Conservation (phyloP, 2,888 invertebrate species). For the Rhagophthalmus giganteus region DNA sequence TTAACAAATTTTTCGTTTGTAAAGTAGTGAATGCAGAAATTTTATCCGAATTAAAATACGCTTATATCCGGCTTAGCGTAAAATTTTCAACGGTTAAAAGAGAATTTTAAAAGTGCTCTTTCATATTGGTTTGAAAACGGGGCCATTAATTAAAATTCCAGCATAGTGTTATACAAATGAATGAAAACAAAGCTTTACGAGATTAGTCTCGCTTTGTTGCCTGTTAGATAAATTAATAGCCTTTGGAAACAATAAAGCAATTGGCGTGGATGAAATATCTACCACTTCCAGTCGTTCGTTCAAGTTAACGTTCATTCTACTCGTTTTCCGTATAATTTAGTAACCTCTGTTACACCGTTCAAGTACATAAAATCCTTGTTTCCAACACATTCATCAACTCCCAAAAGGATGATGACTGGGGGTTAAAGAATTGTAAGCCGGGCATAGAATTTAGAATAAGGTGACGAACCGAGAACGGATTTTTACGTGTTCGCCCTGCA, state of each 20-base stretch:
- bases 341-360: conserved; percentile 36
- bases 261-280: conserved; percentile 42
- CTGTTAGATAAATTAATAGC: conserved; percentile 43
- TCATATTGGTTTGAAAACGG: neutral
- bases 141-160: conserved; percentile 10
- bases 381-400: conserved; percentile 36
- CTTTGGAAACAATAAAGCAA: conserved; percentile 43
- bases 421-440: neutral
- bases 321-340: conserved; percentile 42
- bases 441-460: neutral
- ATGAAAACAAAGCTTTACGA: conserved; percentile 32
- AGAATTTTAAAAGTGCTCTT: neutral
- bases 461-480: too few relatives aligned
- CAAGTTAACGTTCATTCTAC: conserved; percentile 35
- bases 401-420: neutral
- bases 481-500: too few relatives aligned
- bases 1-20: too few relatives aligned
- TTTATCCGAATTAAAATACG: neutral
- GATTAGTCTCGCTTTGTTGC: conserved; percentile 35
- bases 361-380: conserved; percentile 37
- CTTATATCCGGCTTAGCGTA: neutral
- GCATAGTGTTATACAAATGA: conserved; percentile 4
- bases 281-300: conserved; percentile 31
- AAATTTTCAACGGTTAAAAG: neutral
- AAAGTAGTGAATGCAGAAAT: too few relatives aligned